Evolutionary conservation across 2,888 invertebrate species (phyloP), one percentile per base, ranked within the genome.

Genomic region (Lacanobia wlatinum): DNA sequence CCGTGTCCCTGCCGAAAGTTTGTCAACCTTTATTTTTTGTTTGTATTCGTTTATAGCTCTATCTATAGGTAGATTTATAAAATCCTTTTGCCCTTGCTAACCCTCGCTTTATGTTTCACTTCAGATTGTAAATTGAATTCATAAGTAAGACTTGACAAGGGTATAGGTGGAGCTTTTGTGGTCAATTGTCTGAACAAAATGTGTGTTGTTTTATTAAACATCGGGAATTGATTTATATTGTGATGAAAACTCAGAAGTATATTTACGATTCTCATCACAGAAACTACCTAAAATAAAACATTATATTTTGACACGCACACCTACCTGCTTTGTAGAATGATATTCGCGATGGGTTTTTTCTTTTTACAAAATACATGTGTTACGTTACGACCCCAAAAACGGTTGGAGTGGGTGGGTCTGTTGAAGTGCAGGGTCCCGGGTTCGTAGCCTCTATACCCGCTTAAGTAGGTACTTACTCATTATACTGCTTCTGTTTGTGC

Each of bases 11-110:
- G 88, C 94, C 93, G 91, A 95, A 96, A 96, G 96, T 95, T 96
- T 95, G 95, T 94, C 95, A 96, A 95, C 96, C 94, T 95, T 92
- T 91, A 90, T 94, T 95, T 95, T 94, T 95, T 94, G 91, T 94
- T 86, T 89, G 90, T 90, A 90, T 91, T 91, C 88, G 88, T 89
- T 90, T 90, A 87, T 82, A 85, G 82, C 78, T 82, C 71, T 43
- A 43, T 34, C 6, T 73, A 70, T 78, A 74, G 68, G 34, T 80
- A 75, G 76, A 74, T 80, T 77, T 83, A 80, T 87, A 84, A 86
- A 86, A 84, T 85, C 74, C 79, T 82, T 85, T 86, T 82, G 73
- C 75, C 78, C 81, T 77, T 72, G 64, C 61, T 81, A 65, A 76
- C 77, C 78, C 71, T 69, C 70, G 56, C 23, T 60, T 71, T 76